Evolutionary conservation across 2,888 invertebrate species (phyloP).

Genomic region (Mythimna vitellina): DNA sequence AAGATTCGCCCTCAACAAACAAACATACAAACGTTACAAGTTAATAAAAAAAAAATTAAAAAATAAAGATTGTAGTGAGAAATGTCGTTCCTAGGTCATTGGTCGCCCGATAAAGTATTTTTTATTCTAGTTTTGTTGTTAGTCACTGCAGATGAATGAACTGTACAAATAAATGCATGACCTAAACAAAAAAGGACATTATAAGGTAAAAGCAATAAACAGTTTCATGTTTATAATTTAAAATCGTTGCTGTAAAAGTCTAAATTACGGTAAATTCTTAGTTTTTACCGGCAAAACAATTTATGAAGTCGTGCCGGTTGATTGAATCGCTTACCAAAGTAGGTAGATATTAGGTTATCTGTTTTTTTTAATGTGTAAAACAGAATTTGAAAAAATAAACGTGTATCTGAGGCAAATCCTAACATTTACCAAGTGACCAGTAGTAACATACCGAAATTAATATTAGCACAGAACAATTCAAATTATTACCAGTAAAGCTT

Average conservation of each 20-base stretch:
- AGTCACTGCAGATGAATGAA: slow-evolving; percentile 31
- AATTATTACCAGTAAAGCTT: not conserved
- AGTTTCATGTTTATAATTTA: not conserved
- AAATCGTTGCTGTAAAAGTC: not conserved
- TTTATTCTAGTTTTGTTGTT: slow-evolving; percentile 6
- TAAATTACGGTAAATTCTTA: not conserved
- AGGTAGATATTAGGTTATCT: not conserved
- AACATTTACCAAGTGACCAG: too few species aligned
- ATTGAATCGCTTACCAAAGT: not conserved
- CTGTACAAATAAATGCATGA: slow-evolving; percentile 33
- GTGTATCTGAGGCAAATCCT: too few species aligned
- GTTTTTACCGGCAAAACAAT: too few species aligned
- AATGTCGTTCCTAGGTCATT: not conserved
- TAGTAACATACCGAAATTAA: too few species aligned
- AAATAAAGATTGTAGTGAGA: not conserved
- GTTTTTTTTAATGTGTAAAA: too few species aligned
- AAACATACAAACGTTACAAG: too few species aligned
- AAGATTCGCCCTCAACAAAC: too few species aligned
- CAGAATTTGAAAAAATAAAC: too few species aligned
- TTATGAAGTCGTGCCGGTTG: too few species aligned
- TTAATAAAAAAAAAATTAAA: too few species aligned
- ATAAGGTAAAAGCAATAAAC: slow-evolving; percentile 22
- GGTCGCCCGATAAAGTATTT: not conserved
- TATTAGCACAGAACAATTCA: too few species aligned
- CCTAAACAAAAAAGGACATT: slow-evolving; percentile 8